Evolutionary conservation across 2,888 invertebrate genomes (phyloP), one percentile per base, ranked within the genome.

Genomic region (Amblyjoppa proteus): DNA sequence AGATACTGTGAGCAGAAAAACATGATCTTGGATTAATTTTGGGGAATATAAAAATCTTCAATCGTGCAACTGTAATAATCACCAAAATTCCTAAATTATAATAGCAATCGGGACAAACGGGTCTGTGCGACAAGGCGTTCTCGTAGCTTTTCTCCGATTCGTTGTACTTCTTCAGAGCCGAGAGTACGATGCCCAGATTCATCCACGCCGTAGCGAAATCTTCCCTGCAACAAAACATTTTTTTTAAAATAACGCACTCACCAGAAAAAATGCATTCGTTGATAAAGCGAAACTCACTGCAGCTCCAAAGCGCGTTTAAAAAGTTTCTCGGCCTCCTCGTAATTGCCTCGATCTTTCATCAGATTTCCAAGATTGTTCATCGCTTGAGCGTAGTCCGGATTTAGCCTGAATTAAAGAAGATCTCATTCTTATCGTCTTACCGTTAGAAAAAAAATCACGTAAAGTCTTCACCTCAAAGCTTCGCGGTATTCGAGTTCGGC

Each of bases 151-250:
- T 92, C 91, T 97, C 96, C 0, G 99, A 97, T 91, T 97, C 96
- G 2, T 95, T 93, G 86, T 96, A 96, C 84, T 97, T 96, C 88
- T 96, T 96, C 73, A 96, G 95, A 56, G 96, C 96, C 0, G 98
- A 97, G 87, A 98, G 95, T 45, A 99, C 97, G 89, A 99, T 99
- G 20, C 99, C 99, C 76, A 99, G 95, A 94, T 99, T 99, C 99
- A 99, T 99, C 99, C 99, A 99, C 0, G 99, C 99, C 0, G 98
- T 97, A 1, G 99, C 97, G 95, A 99, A 99, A 92, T 97, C 97
- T 49, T 97, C 95, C 90, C 98, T 97, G 92, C 7, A 38, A 38
- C 81, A 94, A 92, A 53, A 68, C 13, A 56, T 20, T 45, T 76
- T 9, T 76, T 9, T 66, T 38, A 28, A 68, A 68, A 76, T 34